Evolutionary conservation across 2,113 vertebrate species (phyloP), one percentile per base, ranked within the genome.

Genomic region (Zosterops japonicus): DNA sequence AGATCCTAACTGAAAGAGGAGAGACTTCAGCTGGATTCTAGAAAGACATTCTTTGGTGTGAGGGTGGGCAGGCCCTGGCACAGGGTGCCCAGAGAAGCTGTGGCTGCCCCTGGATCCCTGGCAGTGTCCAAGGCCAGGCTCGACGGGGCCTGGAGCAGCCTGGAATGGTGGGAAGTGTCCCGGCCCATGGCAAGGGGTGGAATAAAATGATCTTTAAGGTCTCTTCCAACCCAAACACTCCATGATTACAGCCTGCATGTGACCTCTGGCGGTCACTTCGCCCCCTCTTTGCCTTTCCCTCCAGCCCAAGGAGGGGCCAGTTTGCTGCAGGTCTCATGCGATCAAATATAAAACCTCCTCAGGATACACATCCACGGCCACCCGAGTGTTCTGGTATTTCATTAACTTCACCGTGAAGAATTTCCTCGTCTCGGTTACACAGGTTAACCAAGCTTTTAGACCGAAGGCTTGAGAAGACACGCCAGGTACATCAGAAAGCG

Each of bases 401-500:
- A 41, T 6, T 35, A 24, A 1, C 3, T 33, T 8, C 5, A 22
- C 0, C 2, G 1, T 2, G 3, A 69, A n/a, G 0, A 5, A 18
- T 1, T 5, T 22, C 0, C 12, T 55, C 4, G 1, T 0, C 11
- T 4, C 27, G 9, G 14, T 5, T 5, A 29, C 0, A 0, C 1
- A 33, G 0, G 0, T 4, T 53, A 65, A 46, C 3, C 2, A 53
- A 2, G 1, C 4, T 33, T 65, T 72, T 2, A 61, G 2, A 11
- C 6, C 0, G 1, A 36, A 7, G 1, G 5, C 17, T 42, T 19
- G 7, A 7, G 3, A 19, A n/a, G 53, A 6, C 31, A 13, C 10
- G 5, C 16, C 24, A 23, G 67, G 96, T 83, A 94, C 92, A 98
- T 96, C 96, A 97, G 89, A 95, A 96, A 96, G 95, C 93, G 97